phyloP scores from a whole-genome alignment of 2,113 vertebrate species.

The Zeus faber region DNA sequence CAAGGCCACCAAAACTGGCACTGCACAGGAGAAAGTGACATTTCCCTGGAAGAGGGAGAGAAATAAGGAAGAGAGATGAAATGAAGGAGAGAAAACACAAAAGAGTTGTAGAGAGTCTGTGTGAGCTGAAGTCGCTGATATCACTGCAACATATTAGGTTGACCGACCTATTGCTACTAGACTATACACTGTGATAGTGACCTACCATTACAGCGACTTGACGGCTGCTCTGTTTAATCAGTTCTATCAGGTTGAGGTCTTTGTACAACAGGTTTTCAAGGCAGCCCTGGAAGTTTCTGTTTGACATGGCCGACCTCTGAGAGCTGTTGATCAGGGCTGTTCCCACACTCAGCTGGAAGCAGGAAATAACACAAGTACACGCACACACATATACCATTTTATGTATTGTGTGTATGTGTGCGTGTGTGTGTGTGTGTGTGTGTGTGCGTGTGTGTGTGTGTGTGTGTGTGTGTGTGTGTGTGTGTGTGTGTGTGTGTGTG shows the following conservation, averaged over 20 bases:
- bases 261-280: slow-evolving; percentile 92
- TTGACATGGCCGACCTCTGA: slow-evolving; percentile 73
- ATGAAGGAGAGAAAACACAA: neutral
- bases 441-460: slow-evolving; percentile 2
- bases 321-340: slow-evolving; percentile 81
- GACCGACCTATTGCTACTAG: neutral
- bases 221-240: slow-evolving; percentile 74
- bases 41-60: slow-evolving; percentile 72
- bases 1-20: slow-evolving; percentile 75
- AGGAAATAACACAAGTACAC: slow-evolving; percentile 10
- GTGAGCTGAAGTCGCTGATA: neutral
- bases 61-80: neutral
- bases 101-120: neutral
- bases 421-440: neutral
- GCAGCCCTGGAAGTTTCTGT: slow-evolving; percentile 87
- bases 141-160: neutral
- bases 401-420: too few relatives aligned
- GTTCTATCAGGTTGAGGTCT: slow-evolving; percentile 81
- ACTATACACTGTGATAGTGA: slow-evolving; percentile 6
- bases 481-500: neutral
- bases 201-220: slow-evolving; percentile 84
- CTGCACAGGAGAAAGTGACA: slow-evolving; percentile 77
- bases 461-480: neutral
- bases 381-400: neutral
- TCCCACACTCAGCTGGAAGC: slow-evolving; percentile 89